phyloP scores from a whole-genome alignment of 2,797 vertebrate genomes.

The Cossypha caffra region DNA sequence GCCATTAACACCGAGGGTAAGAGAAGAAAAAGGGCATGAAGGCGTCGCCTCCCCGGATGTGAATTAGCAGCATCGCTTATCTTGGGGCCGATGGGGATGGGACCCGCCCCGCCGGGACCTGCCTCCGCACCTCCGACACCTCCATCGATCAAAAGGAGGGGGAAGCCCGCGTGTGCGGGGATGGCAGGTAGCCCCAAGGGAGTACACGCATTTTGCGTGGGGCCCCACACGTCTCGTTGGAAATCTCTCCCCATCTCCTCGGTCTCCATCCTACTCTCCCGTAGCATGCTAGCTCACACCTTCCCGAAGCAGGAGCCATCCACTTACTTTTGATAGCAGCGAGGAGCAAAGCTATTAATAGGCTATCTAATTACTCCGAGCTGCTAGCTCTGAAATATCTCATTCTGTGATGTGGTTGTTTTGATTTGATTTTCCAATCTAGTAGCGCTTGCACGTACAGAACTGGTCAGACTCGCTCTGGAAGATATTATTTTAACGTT shows the following conservation, averaged over 20 bases:
- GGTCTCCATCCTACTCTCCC: neutral
- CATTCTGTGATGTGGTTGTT: conserved; percentile 51
- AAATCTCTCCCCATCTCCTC: neutral
- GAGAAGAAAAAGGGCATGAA: neutral
- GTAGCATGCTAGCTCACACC: neutral
- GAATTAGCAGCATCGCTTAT: neutral
- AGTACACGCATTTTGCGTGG: neutral
- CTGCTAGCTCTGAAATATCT: conserved; percentile 5
- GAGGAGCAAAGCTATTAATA: conserved; percentile 3
- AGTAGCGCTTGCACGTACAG: neutral
- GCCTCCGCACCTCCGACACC: neutral
- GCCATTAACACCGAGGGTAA: neutral
- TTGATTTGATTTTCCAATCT: conserved; percentile 28
- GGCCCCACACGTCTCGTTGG: neutral
- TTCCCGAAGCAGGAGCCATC: neutral
- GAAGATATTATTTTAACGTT: neutral
- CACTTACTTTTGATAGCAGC: neutral
- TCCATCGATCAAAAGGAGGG: neutral
- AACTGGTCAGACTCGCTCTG: conserved; percentile 45
- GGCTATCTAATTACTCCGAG: neutral
- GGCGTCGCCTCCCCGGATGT: neutral
- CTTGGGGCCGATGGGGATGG: neutral
- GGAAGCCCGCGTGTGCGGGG: neutral
- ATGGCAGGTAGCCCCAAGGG: neutral
- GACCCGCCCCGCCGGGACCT: neutral